Percentiles rank a stretch among this genome's conserved stretches.
Evolutionary conservation across 1,140 invertebrate genomes (phyloP).

Genomic region (Tetranychus cinnabarinus): DNA sequence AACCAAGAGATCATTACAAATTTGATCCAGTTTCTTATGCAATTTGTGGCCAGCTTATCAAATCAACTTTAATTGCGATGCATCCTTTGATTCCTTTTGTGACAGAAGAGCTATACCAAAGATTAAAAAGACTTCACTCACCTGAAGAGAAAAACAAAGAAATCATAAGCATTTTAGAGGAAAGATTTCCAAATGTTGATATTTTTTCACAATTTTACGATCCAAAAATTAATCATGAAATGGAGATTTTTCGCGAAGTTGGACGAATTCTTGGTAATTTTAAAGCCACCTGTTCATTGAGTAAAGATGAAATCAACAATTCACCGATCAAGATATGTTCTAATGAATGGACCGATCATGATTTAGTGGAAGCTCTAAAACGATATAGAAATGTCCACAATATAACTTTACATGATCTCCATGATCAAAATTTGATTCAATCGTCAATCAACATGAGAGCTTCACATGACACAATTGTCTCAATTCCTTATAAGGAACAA

Average conservation of each 20-base stretch:
- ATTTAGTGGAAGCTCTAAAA: no score
- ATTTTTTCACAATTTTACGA: background rate
- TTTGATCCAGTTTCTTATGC: slow-evolving; percentile 16
- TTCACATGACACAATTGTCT: no score
- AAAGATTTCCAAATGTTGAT: background rate
- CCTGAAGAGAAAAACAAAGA: background rate
- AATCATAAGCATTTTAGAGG: background rate
- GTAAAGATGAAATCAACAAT: background rate
- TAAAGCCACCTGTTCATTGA: background rate
- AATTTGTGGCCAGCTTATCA: slow-evolving; percentile 52
- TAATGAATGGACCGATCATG: no score
- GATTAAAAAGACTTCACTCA: slow-evolving; percentile 26
- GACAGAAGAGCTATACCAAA: slow-evolving; percentile 85
- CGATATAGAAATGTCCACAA: no score
- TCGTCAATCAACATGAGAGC: no score
- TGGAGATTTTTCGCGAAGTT: background rate
- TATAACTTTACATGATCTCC: no score
- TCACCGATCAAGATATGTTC: no score
- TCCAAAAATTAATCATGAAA: background rate
- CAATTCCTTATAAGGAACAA: no score
- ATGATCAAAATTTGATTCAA: no score
- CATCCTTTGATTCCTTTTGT: slow-evolving; percentile 97
- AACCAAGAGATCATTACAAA: slow-evolving; percentile 24
- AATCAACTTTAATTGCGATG: slow-evolving; percentile 57
- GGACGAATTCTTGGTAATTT: no score